phyloP scores from a whole-genome alignment of 2,888 invertebrate genomes.

The Acronicta alni region DNA sequence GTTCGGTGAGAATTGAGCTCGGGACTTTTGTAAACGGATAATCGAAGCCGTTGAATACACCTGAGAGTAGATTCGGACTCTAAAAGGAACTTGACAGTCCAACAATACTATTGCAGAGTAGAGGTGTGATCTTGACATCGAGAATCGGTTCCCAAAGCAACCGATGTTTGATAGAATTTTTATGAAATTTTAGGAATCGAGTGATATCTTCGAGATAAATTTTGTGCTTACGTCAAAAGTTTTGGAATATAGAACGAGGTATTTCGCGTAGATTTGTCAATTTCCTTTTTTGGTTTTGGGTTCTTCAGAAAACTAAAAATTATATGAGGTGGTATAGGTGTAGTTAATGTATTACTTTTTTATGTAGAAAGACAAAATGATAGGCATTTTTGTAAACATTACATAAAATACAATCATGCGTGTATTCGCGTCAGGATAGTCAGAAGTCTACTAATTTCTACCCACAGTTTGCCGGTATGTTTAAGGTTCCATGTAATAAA shows the following conservation, averaged over 20 bases:
- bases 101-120: slow-evolving; percentile 56
- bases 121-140: slow-evolving; percentile 52
- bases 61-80: slow-evolving; percentile 75
- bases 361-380: no score
- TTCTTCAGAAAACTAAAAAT: neutral
- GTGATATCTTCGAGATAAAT: slow-evolving; percentile 25
- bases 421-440: no score
- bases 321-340: no score
- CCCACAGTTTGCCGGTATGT: no score
- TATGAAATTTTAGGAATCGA: slow-evolving; percentile 43
- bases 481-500: no score
- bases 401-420: no score
- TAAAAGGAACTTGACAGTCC: slow-evolving; percentile 66
- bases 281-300: neutral
- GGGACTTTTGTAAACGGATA: slow-evolving; percentile 87
- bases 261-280: slow-evolving; percentile 12
- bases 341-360: no score
- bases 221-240: slow-evolving; percentile 26
- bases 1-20: slow-evolving; percentile 85
- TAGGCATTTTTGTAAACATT: no score
- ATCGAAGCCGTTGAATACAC: slow-evolving; percentile 84
- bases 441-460: no score
- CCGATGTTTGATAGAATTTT: slow-evolving; percentile 47
- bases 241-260: slow-evolving; percentile 29
- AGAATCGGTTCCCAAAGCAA: slow-evolving; percentile 43